Base-by-base conservation (phyloP, 2,113 vertebrate genomes). In the Vidua chalybeata region DNA sequence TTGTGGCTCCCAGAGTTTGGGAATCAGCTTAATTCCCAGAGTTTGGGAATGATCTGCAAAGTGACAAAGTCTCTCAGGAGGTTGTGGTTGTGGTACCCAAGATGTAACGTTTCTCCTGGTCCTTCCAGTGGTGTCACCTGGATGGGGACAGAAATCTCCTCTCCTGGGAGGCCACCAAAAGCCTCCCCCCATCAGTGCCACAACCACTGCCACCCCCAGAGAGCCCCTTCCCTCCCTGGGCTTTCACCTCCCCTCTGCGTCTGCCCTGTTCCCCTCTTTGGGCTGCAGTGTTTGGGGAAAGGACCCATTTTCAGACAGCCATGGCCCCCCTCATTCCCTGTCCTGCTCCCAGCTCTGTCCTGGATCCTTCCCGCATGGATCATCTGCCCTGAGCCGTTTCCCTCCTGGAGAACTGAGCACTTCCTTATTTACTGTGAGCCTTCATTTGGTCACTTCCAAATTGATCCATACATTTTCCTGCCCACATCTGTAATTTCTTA, bases 381-480 rank as follows among this genome's bases (percentile, higher is more conserved):
- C 33, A 3, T 16, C 75, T 55, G n/a, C 54, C 58, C 35, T 4
- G 8, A 2, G 9, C 67, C 3, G 0, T 19, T 77, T 67, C 19
- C 31, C 52, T 43, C 26, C 52, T 85, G 43, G 43, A 67, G 3
- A 26, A 43, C 19, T 2, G 15, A 69, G 18, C 7, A 8, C 13
- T 23, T 49, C 62, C 37, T 69, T 54, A 12, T 58, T 86, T 69
- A 51, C 4, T 26, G 2, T 0, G 0, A 51, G 11, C 27, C 48
- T 71, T 52, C 5, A 71, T 61, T 72, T 68, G 71, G 4, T 22
- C 67, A 3, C 7, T 79, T 64, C 69, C 37, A 35, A 69, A 54
- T 33, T 1, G 4, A 45, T 62, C 74, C 28, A 1, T 37, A 2
- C 41, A 9, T 87, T 75, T 52, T 48, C 77, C 58, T 87, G 69